A percentile compares a stretch with the other conserved stretches of the same genome.
Evolutionary conservation across 2,797 vertebrate species (phyloP).

Genomic region (Amblyraja radiata): DNA sequence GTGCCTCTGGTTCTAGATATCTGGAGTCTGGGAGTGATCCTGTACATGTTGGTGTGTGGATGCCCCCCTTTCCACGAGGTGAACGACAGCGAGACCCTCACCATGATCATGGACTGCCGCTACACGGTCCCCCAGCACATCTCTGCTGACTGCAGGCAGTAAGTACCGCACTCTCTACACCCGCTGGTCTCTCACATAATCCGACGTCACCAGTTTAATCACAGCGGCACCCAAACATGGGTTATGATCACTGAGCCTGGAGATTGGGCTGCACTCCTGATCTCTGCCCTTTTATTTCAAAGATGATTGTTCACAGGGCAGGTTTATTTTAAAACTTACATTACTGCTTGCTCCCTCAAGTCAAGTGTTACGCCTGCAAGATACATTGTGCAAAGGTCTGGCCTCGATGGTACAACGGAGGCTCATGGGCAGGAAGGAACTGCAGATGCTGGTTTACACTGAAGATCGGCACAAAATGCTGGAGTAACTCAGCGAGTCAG

Average conservation of each 20-base stretch:
- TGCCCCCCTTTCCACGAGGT: constrained; percentile 82
- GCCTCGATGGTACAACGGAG: too few relatives aligned
- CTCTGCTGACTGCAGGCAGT: constrained; percentile 72
- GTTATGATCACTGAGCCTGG: not conserved
- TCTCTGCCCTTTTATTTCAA: not conserved
- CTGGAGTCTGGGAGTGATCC: constrained; percentile 81
- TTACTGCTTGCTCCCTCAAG: not conserved
- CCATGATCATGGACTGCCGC: constrained; percentile 89
- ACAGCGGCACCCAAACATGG: not conserved
- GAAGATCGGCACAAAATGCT: too few relatives aligned
- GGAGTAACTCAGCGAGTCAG: too few relatives aligned
- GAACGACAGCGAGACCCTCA: constrained; percentile 82
- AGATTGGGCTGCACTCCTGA: not conserved
- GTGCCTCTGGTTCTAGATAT: constrained; percentile 57
- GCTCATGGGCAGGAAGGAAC: too few relatives aligned
- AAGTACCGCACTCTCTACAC: constrained; percentile 45
- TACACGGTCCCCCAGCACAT: constrained; percentile 68
- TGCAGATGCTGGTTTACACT: too few relatives aligned
- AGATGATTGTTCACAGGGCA: not conserved
- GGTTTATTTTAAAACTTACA: not conserved
- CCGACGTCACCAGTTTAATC: not conserved
- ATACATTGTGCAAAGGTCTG: not conserved
- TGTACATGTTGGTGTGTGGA: constrained; percentile 81
- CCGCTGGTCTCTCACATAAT: not conserved
- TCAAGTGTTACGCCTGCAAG: not conserved